A percentile compares a stretch with the other conserved stretches of the same genome.
Evolutionary conservation across 2,113 vertebrate species (phyloP).

Genomic region (Chaetodon auriga): DNA sequence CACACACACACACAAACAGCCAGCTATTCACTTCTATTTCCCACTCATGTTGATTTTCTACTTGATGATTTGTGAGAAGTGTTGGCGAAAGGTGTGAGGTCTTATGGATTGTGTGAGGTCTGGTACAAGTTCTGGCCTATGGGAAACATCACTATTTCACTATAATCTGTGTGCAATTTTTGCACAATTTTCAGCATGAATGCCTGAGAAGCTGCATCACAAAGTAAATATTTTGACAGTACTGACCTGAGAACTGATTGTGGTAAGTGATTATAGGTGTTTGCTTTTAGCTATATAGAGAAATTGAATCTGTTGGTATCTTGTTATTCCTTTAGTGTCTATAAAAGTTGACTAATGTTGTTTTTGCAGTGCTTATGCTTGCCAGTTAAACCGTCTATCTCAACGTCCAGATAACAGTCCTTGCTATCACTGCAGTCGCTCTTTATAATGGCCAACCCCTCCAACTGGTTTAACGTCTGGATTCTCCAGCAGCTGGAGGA

Average conservation of each 20-base stretch:
- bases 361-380: conserved; percentile 52
- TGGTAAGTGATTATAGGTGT: conserved; percentile 25
- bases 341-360: conserved; percentile 59
- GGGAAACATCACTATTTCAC: conserved; percentile 22
- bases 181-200: conserved; percentile 16
- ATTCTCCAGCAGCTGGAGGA: conserved; percentile 72
- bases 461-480: conserved; percentile 79
- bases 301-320: conserved; percentile 27
- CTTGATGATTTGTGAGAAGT: conserved; percentile 56
- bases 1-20: neutral
- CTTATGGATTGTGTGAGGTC: conserved; percentile 57
- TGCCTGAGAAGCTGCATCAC: conserved; percentile 6
- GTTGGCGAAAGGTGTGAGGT: conserved; percentile 44
- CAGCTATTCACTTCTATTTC: conserved; percentile 26
- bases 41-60: conserved; percentile 38
- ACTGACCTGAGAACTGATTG: conserved; percentile 20
- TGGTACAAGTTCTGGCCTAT: conserved; percentile 2
- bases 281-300: conserved; percentile 31
- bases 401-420: conserved; percentile 76
- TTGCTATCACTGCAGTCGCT: conserved; percentile 65
- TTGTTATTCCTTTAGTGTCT: conserved; percentile 34
- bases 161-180: conserved; percentile 12
- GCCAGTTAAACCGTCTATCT: conserved; percentile 78
- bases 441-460: conserved; percentile 73
- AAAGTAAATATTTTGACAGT: conserved; percentile 42